Base-by-base conservation (phyloP, 2,888 invertebrate genomes). In the Aspidiotus destructor region DNA sequence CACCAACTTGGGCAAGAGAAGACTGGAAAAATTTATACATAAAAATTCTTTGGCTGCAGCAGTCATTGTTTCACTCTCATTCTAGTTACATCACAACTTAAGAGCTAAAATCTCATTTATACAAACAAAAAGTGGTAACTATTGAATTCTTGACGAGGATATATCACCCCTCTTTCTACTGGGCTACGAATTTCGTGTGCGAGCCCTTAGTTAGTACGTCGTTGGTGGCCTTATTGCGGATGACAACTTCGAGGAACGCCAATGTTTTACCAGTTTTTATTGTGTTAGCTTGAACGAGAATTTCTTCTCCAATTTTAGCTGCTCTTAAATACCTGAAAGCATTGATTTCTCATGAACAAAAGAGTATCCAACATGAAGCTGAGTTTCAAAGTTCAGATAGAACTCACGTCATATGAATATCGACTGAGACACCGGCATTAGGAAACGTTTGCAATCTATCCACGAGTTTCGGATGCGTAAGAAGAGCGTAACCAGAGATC, bases 241-340 rank as follows among this genome's bases (percentile, higher is more conserved):
- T 81, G 73, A 88, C 85, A 13, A 92, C 89, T 74, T 87, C 85
- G 10, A 94, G 80, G 76, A 89, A 94, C 0, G 92, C 94, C 71
- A 95, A 78, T 62, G 83, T 86, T 73, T 84, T 86, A 1, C 95
- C 95, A 55, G 84, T 80, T 78, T 86, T 88, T 41, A 86, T 77
- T 0, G 91, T 90, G 69, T 82, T 81, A 0, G 92, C 89, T 76
- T 90, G 87, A 8, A 95, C 84, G 71, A 87, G 79, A 58, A 96
- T 80, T 61, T 84, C 83, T 72, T 94, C 91, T 1, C 93, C 93
- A 73, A 85, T 81, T 73, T 80, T 82, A 0, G 89, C 93, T 41
- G 86, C 84, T 74, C 84, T 85, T 74, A 92, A 76, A 75, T 87
- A 95, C 72, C 91, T 93, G 77, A 71, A 82, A 82, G 72, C 53